Base-by-base conservation (phyloP, 2,113 vertebrate genomes). In the Scomber japonicus region DNA sequence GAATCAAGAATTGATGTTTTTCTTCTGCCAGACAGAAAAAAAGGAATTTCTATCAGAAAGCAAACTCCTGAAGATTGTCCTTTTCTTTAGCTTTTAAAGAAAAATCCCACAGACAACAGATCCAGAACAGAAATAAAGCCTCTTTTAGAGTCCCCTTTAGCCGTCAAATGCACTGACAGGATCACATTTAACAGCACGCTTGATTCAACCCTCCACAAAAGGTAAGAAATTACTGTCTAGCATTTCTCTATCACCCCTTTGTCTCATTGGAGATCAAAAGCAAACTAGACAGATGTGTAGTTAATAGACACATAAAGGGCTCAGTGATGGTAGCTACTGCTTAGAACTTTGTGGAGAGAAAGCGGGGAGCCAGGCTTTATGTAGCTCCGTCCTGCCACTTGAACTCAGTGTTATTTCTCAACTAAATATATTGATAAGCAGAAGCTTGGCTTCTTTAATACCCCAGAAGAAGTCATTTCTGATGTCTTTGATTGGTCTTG, bases 161-260 rank as follows among this genome's bases (percentile, higher is more conserved):
- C 75, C 73, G 45, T 87, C 91, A 83, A 80, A 78, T 57, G 80
- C 82, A 46, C 73, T 84, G 90, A 85, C 85, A 71, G 84, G 92
- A 89, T 91, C 88, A 90, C 81, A 83, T 90, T 91, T 87, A 91
- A 91, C 81, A 83, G 81, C 48, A 30, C 78, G 77, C 88, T 91
- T 89, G 80, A 89, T 88, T 77, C 82, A 92, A 69, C 71, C 78
- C 64, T 75, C 72, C 30, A 75, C 76, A 80, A 85, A 84, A 89
- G 78, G 83, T 88, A 62, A 79, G 78, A 81, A 83, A 83, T 79
- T 78, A 83, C 66, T 84, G 76, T 81, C 48, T 75, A 14, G 76
- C 64, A 61, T 85, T 81, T 84, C 76, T 82, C 70, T 70, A 59
- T 57, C 75, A 57, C 54, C 71, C 7, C 51, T 86, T 90, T 89